Percentiles rank a stretch among this genome's conserved stretches.
phyloP scores from a whole-genome alignment of 2,888 invertebrate species.

The Clusia tigrina region DNA sequence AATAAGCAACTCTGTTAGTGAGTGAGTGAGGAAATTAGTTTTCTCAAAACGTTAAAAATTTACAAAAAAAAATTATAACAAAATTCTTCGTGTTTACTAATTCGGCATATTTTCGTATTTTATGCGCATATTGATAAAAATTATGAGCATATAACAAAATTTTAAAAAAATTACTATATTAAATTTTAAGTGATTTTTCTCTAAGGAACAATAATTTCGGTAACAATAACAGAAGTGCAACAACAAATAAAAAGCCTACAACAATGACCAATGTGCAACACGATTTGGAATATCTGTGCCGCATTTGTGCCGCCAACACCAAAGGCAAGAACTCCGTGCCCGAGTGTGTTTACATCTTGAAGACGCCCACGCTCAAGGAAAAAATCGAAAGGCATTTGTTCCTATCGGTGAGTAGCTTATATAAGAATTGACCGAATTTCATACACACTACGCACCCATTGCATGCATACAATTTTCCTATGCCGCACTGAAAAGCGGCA shows the following conservation, averaged over 20 bases:
- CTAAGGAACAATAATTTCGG: background rate
- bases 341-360: slow-evolving; percentile 58
- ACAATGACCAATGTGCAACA: slow-evolving; percentile 49
- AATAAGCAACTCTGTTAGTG: too few relatives aligned
- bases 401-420: slow-evolving; percentile 53
- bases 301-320: slow-evolving; percentile 57
- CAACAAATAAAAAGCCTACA: slow-evolving; percentile 12
- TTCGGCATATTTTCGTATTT: too few relatives aligned
- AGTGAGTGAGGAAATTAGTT: slow-evolving; percentile 1
- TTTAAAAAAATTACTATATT: too few relatives aligned
- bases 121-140: too few relatives aligned
- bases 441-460: too few relatives aligned
- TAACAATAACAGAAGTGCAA: slow-evolving; percentile 23
- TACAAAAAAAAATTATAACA: background rate
- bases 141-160: too few relatives aligned
- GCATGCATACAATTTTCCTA: too few relatives aligned
- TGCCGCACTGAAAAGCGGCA: too few relatives aligned
- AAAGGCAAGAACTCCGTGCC: slow-evolving; percentile 54
- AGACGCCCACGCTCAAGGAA: slow-evolving; percentile 53
- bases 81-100: too few relatives aligned
- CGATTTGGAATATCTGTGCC: slow-evolving; percentile 55
- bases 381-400: slow-evolving; percentile 53
- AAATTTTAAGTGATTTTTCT: too few relatives aligned
- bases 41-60: too few relatives aligned
- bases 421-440: too few relatives aligned